Base-by-base conservation (phyloP, 2,888 invertebrate species). In the Vandiemenella viatica region DNA sequence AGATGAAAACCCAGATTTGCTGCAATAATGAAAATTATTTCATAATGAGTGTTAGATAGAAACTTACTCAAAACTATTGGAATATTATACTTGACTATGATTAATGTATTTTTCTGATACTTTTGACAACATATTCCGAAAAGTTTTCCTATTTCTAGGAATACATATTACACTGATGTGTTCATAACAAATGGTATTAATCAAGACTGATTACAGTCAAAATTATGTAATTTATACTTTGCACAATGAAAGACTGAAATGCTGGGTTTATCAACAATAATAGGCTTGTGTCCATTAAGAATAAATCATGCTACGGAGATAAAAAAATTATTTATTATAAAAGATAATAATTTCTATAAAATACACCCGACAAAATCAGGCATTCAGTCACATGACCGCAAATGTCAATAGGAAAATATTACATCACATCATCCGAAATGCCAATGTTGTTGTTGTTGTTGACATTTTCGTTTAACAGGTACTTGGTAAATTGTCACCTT, bases 1-100 rank as follows among this genome's bases (percentile, higher is more conserved):
- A 16, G 62, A 58, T 18, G 59, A 56, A 53, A 63, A 66, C 48
- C 67, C 69, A 56, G 56, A 65, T 19, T 50, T 51, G 43, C 57
- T 55, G 43, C 21, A 53, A 49, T 26, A 13, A 45, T 22, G 37
- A 26, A 3, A 32, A 47, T 4, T 16, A 16, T 10, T 38, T 38
- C 16, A 10, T 16, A 2, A 8, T 26, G 13, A 7, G 13, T 8
- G 26, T 26, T 26, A 8, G 13, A 26, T 26, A 13, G 26, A 26
- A 26, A 26, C 26, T 8, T 26, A 26, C 13, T 26, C 13, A 26
- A 13, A 26, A 26, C 7, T 26, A 26, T 8, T 13, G 7, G 26
- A 26, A 13, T 7, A 26, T 26, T 7, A 26, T 8, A 8, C 26
- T 26, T 26, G 26, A 26, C 7, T 8, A 26, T 13, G 13, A 26